Evolutionary conservation across 1,140 invertebrate genomes (phyloP).

Genomic region (fruit fly (Drosophila melanogaster)): Release_6_plus_ISO1_MT NT_033777.3:7898501-7899000

Average conservation of each 20-base stretch:
- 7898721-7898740: conserved; percentile 90
- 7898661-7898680: conserved; percentile 87
- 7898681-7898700: conserved; percentile 90
- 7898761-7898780: conserved; percentile 89
- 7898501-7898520: conserved; percentile 90
- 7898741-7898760: conserved; percentile 90
- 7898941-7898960: conserved; percentile 89
- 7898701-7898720: conserved; percentile 92
- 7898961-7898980: conserved; percentile 92
- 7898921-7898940: conserved; percentile 90
- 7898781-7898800: conserved; percentile 90
- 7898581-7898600: conserved; percentile 91
- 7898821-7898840: conserved; percentile 91
- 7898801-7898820: conserved; percentile 91
- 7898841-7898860: conserved; percentile 89
- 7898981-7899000: conserved; percentile 95
- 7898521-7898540: conserved; percentile 89
- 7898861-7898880: conserved; percentile 91
- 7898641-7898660: conserved; percentile 87
- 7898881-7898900: conserved; percentile 90
- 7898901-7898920: conserved; percentile 92
- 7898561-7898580: conserved; percentile 89
- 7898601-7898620: conserved; percentile 89
- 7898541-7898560: conserved; percentile 89
- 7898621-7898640: conserved; percentile 89